Conservation (phyloP, 2,888 invertebrate species). For the Conus canariensis region DNA sequence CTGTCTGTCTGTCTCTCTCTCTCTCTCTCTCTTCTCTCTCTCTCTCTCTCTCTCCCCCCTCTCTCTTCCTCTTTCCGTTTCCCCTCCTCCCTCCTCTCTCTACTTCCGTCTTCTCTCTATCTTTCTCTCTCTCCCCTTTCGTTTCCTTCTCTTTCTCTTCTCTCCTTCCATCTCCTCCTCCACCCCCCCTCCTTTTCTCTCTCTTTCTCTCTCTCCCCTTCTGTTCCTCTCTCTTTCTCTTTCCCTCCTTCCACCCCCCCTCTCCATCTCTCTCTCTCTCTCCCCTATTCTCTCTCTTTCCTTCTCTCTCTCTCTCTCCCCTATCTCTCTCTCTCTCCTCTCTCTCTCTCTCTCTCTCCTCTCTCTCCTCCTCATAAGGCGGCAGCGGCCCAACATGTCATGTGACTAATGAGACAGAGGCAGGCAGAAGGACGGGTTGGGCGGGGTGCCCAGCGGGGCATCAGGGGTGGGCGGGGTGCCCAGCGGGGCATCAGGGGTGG, state of each 20-base stretch:
- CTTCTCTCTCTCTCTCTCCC: background rate
- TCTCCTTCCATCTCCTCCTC: background rate
- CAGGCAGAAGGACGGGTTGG: no score
- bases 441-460: no score
- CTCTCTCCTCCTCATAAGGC: no score
- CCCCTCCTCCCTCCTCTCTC: background rate
- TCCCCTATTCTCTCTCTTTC: background rate
- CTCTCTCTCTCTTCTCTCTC: background rate
- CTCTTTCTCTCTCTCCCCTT: background rate
- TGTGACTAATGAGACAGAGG: no score
- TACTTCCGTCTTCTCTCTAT: background rate
- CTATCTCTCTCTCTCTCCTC: background rate
- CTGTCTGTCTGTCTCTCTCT: background rate
- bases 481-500: no score
- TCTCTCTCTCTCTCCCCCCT: background rate
- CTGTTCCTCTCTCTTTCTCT: background rate
- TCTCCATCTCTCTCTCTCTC: background rate
- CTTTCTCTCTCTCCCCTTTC: background rate
- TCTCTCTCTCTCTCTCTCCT: background rate
- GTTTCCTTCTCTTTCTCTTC: background rate
- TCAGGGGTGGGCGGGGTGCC: no score
- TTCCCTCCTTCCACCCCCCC: background rate
- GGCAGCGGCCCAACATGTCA: no score
- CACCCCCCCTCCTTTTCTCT: background rate
- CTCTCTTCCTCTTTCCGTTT: constrained; percentile 1